Base-by-base conservation (phyloP, 2,113 vertebrate genomes). In the Caranx ignobilis region DNA sequence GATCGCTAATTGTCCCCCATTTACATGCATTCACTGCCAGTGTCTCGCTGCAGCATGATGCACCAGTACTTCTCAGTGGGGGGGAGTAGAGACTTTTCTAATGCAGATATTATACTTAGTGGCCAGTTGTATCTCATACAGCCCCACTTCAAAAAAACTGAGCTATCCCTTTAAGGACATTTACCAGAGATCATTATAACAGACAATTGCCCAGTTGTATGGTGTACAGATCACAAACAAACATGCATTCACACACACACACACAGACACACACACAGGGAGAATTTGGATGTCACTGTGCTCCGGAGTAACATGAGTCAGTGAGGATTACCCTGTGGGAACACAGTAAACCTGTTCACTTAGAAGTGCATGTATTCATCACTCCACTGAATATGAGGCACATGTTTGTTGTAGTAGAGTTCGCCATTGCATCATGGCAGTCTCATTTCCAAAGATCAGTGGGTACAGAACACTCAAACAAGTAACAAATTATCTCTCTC, bases 331-430 rank as follows among this genome's bases (percentile, higher is more conserved):
- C 76, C 35, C 60, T 48, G 48, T 77, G 83, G 71, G 86, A 88
- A 91, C 88, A 87, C 76, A 34, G 62, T 63, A 81, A 87, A 87
- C 89, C 81, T 84, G 76, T 74, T 84, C 39, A 91, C 87, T 86
- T 41, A 18, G n/a, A 60, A 76, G 75, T 81, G 87, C 84, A 86
- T 77, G 68, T 82, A 54, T 81, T 72, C 79, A 72, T 73, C 48
- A 6, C 61, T 19, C 41, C 43, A 2, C 70, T 87, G 82, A 80
- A 86, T 88, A 84, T 74, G 32, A 75, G 82, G 55, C 62, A 26
- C 65, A 10, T 26, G 16, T 82, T 67, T 62, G 57, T 37, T 6
- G 34, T 35, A 4, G 34, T 31, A 5, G 59, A 69, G 72, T 87
- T 41, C 8, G 34, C 66, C 34, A 71, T 71, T 86, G 86, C 86